phyloP scores from a whole-genome alignment of 2,888 invertebrate genomes.

The Platycheirus albimanus region DNA sequence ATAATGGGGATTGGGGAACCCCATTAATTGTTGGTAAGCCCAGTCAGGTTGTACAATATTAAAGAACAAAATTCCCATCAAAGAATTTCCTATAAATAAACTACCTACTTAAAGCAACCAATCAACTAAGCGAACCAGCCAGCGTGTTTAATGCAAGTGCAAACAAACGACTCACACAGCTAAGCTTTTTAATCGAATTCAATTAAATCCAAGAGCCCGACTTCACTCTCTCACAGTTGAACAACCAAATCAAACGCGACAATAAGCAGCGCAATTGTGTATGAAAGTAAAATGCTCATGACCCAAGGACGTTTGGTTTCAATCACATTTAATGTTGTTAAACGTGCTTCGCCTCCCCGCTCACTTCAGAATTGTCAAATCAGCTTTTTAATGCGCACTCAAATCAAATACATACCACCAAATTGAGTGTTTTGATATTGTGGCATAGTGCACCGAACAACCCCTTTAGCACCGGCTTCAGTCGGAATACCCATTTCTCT shows the following conservation, averaged over 20 bases:
- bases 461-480: background rate
- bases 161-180: background rate
- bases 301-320: slow-evolving; percentile 46
- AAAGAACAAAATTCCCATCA: too few species aligned
- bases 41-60: too few species aligned
- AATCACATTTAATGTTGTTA: slow-evolving; percentile 30
- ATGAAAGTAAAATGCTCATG: slow-evolving; percentile 45
- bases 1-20: too few species aligned
- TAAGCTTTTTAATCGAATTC: slow-evolving; percentile 47
- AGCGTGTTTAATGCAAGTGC: too few species aligned
- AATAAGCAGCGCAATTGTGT: slow-evolving; percentile 37
- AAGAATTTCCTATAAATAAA: too few species aligned
- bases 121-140: too few species aligned
- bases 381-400: slow-evolving; percentile 43
- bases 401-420: background rate
- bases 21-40: too few species aligned
- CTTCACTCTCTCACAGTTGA: background rate
- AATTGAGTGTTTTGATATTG: background rate
- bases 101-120: too few species aligned
- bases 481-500: slow-evolving; percentile 36
- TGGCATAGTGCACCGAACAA: background rate
- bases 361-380: slow-evolving; percentile 37
- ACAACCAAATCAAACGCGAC: background rate
- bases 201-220: slow-evolving; percentile 39
- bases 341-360: slow-evolving; percentile 11